Evolutionary conservation across 2,113 vertebrate genomes (phyloP).

Genomic region (Periophthalmodon schlosseri): DNA sequence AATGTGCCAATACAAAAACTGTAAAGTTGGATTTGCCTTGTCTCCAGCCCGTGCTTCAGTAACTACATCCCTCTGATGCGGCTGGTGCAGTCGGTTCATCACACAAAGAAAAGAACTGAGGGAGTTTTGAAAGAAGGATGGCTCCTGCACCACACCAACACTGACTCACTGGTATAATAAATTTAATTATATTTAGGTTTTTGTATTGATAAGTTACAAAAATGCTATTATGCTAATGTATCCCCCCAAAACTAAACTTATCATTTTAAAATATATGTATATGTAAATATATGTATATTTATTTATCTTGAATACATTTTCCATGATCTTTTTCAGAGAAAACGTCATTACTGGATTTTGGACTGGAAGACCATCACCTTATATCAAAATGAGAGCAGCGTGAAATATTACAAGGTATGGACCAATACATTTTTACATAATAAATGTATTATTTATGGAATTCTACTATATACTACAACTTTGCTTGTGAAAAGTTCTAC

Average conservation of each 20-base stretch:
- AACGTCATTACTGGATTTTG: constrained; percentile 96
- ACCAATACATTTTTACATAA: not conserved
- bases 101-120: constrained; percentile 95
- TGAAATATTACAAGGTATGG: constrained; percentile 90
- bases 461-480: no score
- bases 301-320: constrained; percentile 2
- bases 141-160: constrained; percentile 95
- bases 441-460: no score
- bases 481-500: no score
- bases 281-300: no score
- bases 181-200: not conserved
- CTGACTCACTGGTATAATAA: constrained; percentile 84
- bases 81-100: constrained; percentile 94
- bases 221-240: no score
- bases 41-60: constrained; percentile 89
- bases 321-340: constrained; percentile 79
- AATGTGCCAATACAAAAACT: not conserved
- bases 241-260: no score
- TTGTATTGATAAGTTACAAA: no score
- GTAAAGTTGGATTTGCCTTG: constrained; percentile 4
- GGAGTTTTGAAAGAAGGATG: constrained; percentile 95
- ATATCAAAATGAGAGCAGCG: constrained; percentile 93
- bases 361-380: constrained; percentile 94
- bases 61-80: constrained; percentile 98
- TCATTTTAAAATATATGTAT: no score